These are phyloP conservation scores for Ascaphus truei DNA, from an alignment of 2,113 vertebrate species.

Conservation along the genomic window DNA sequence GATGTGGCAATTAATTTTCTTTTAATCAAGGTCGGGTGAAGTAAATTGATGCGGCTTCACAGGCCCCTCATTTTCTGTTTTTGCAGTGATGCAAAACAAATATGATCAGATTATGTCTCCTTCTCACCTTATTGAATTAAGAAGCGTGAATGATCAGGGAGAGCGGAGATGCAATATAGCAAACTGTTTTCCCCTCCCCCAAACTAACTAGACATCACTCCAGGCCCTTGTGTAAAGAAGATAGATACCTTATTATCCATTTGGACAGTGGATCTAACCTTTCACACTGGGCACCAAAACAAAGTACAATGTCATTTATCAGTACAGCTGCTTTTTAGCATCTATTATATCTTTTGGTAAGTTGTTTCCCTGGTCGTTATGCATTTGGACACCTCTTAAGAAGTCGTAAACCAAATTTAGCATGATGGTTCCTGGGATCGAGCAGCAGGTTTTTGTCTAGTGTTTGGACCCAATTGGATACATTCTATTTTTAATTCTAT, in stretches of 20 bases:
- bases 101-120: constrained; percentile 98
- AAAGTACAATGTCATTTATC: neutral
- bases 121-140: constrained; percentile 99
- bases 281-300: neutral
- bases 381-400: no score
- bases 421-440: no score
- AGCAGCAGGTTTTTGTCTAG: no score
- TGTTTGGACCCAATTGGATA: no score
- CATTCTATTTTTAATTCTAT: no score
- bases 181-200: constrained; percentile 8
- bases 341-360: no score
- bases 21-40: constrained; percentile 99
- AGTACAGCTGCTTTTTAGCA: neutral
- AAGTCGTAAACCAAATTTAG: no score
- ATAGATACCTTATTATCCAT: constrained; percentile 40
- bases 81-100: constrained; percentile 99
- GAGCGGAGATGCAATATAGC: constrained; percentile 81
- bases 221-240: constrained; percentile 11
- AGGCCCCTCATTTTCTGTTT: constrained; percentile 98
- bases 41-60: constrained; percentile 96
- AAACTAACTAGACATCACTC: neutral
- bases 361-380: no score
- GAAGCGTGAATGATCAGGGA: constrained; percentile 95
- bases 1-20: constrained; percentile 99
- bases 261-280: neutral